Conservation (phyloP, 1,140 invertebrate species). For the Neoseiulus cucumeris region DNA sequence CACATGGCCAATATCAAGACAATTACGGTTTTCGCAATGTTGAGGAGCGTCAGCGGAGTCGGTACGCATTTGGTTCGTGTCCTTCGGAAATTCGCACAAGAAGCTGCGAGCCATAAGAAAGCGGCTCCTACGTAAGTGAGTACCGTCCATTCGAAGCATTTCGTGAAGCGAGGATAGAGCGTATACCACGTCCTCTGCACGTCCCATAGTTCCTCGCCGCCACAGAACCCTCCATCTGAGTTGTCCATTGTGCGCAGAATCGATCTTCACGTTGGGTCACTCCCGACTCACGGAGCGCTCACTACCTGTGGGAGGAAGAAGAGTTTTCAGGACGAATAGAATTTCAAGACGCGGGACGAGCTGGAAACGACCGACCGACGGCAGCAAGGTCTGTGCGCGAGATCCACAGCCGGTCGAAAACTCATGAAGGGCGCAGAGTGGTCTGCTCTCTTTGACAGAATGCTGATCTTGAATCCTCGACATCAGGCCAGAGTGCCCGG, state of each 20-base stretch:
- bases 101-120: neutral
- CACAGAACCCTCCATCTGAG: neutral
- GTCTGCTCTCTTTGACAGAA: too few relatives aligned
- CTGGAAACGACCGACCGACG: too few relatives aligned
- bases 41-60: neutral
- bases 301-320: too few relatives aligned
- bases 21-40: neutral
- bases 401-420: too few relatives aligned
- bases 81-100: neutral
- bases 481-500: too few relatives aligned
- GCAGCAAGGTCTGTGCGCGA: too few relatives aligned
- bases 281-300: too few relatives aligned
- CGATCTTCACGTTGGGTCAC: too few relatives aligned
- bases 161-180: conserved; percentile 13
- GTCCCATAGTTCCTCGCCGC: neutral
- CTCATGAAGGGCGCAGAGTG: too few relatives aligned
- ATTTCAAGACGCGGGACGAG: too few relatives aligned
- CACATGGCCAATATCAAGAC: neutral
- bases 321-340: too few relatives aligned
- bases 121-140: conserved; percentile 15
- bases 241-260: neutral
- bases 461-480: too few relatives aligned
- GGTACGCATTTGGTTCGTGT: neutral
- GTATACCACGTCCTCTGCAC: neutral
- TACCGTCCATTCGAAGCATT: conserved; percentile 17